Percentiles rank a stretch among this genome's conserved stretches.
Conservation (phyloP, 92 coral and sea anemone species). For the Diadumene lineata region DNA sequence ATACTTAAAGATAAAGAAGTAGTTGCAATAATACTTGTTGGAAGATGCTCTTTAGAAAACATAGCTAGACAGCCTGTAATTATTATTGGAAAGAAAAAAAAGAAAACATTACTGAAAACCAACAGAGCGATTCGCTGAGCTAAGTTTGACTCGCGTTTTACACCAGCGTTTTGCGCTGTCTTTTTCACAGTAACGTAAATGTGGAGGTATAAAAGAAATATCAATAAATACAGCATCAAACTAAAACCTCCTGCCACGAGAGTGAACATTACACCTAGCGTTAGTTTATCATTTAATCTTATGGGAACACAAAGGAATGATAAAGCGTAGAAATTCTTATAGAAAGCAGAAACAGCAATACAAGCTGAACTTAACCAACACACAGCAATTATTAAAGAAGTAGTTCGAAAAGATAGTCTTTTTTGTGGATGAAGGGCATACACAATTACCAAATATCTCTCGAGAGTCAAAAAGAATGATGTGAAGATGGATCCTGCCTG, state of each 20-base stretch:
- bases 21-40: neutral
- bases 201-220: constrained; percentile 28
- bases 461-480: constrained; percentile 41
- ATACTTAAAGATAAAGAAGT: neutral
- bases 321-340: constrained; percentile 14
- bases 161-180: constrained; percentile 34
- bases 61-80: neutral
- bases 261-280: constrained; percentile 27
- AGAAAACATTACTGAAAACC: constrained; percentile 22
- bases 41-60: neutral
- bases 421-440: constrained; percentile 21
- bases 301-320: constrained; percentile 27
- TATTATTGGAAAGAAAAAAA: constrained; percentile 12
- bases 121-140: constrained; percentile 44
- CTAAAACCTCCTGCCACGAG: constrained; percentile 10
- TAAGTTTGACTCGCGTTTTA: constrained; percentile 29
- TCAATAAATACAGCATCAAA: constrained; percentile 14
- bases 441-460: constrained; percentile 42
- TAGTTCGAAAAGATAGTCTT: constrained; percentile 12
- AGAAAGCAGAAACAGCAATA: constrained; percentile 37
- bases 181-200: constrained; percentile 25
- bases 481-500: constrained; percentile 37
- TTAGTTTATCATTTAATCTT: constrained; percentile 5
- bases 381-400: neutral
- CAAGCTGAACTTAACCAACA: constrained; percentile 2